Evolutionary conservation across 2,888 invertebrate species (phyloP).

Genomic region (Thecophora atra): DNA sequence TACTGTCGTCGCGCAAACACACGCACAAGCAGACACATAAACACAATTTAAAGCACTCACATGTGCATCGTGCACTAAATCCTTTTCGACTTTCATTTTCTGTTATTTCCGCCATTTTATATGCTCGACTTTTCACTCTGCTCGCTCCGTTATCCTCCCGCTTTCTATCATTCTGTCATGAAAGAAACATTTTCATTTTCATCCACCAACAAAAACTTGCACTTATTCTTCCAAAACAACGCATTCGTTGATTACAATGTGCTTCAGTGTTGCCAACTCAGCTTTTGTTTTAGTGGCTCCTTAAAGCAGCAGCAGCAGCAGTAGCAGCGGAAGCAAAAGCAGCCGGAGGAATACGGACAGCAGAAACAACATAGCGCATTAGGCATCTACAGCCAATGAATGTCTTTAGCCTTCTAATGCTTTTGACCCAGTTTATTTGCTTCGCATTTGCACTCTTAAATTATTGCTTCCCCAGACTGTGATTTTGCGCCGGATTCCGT

Average conservation of each 20-base stretch:
- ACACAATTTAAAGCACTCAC: slow-evolving; percentile 13
- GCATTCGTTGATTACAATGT: slow-evolving; percentile 11
- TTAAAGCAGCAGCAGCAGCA: background rate
- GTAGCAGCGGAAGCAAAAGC: too few relatives aligned
- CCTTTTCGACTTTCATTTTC: slow-evolving; percentile 20
- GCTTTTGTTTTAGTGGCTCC: background rate
- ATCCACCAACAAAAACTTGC: background rate
- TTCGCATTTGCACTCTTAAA: slow-evolving; percentile 13
- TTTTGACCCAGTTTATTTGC: slow-evolving; percentile 27
- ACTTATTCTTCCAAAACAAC: slow-evolving; percentile 14
- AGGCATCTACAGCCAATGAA: slow-evolving; percentile 25
- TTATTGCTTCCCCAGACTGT: slow-evolving; percentile 32
- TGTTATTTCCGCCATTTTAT: background rate
- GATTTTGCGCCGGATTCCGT: slow-evolving; percentile 27
- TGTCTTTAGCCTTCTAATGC: slow-evolving; percentile 32
- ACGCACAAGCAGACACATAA: too few relatives aligned
- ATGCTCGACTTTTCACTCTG: slow-evolving; percentile 10
- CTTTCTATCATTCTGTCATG: background rate
- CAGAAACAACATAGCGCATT: slow-evolving; percentile 15
- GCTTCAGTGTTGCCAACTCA: slow-evolving; percentile 2
- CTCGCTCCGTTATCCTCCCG: background rate
- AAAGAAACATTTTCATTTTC: background rate
- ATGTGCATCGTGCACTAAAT: slow-evolving; percentile 21
- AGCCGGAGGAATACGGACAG: too few relatives aligned
- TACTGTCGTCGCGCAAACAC: background rate